Percentiles rank a stretch among this genome's conserved stretches.
These are phyloP conservation scores for Phaethornis superciliosus DNA, from an alignment of 2,113 vertebrate species.

Conservation along the genomic window DNA sequence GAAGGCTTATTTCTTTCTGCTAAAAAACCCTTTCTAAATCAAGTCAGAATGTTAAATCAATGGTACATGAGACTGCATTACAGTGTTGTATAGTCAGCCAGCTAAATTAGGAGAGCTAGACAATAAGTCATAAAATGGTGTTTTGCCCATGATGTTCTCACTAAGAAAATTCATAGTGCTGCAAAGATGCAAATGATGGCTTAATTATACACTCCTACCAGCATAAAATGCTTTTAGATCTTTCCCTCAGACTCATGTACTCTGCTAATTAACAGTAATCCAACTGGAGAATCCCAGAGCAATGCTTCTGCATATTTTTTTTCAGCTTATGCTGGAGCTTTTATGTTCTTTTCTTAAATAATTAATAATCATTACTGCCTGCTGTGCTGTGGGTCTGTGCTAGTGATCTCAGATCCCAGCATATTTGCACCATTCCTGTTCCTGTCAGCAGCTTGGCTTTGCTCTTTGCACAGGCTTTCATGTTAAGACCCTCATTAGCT, in stretches of 20 bases:
- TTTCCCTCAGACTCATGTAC: conserved; percentile 54
- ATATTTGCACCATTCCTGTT: conserved; percentile 54
- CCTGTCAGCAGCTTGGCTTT: conserved; percentile 60
- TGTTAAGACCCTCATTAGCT: conserved; percentile 71
- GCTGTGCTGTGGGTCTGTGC: conserved; percentile 48
- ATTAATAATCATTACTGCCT: conserved; percentile 76
- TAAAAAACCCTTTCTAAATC: background rate
- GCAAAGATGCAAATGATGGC: conserved; percentile 50
- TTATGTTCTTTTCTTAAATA: conserved; percentile 77
- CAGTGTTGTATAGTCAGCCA: background rate
- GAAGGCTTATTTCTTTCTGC: background rate
- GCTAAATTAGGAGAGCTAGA: background rate
- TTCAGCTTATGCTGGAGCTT: conserved; percentile 42
- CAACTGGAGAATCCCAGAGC: conserved; percentile 65
- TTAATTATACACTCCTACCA: conserved; percentile 49
- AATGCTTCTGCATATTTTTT: conserved; percentile 42
- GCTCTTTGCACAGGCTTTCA: conserved; percentile 70
- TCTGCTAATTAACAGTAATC: conserved; percentile 74
- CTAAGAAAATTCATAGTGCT: conserved; percentile 9
- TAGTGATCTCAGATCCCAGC: conserved; percentile 65
- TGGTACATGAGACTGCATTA: background rate
- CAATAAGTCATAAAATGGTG: conserved; percentile 20
- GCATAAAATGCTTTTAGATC: conserved; percentile 53
- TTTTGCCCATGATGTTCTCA: conserved; percentile 37
- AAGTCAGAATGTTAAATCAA: background rate